A percentile compares a stretch with the other conserved stretches of the same genome.
These are phyloP conservation scores for Peromyscus californicus DNA, from an alignment of 2,113 vertebrate species.

Conservation along the genomic window DNA sequence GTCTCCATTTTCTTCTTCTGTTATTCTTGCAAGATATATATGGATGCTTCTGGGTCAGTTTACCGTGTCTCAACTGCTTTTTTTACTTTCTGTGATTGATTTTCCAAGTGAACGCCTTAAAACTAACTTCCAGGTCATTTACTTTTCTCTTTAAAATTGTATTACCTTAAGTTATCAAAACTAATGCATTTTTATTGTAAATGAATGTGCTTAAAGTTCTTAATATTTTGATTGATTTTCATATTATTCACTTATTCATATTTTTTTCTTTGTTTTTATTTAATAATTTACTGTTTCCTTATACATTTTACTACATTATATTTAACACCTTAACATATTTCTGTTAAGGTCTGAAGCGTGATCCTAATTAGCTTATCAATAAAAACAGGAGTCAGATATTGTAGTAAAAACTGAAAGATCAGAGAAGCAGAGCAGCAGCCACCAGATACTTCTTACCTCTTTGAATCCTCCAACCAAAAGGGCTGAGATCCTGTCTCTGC, in stretches of 20 bases:
- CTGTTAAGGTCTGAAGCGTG: background rate
- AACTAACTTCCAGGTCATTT: slow-evolving; percentile 13
- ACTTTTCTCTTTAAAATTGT: slow-evolving; percentile 25
- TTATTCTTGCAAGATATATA: slow-evolving; percentile 26
- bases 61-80: background rate
- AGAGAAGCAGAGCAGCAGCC: too few species aligned
- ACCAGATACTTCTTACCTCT: too few species aligned
- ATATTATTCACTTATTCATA: slow-evolving; percentile 37
- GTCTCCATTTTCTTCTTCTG: slow-evolving; percentile 24
- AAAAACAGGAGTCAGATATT: too few species aligned
- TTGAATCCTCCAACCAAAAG: too few species aligned
- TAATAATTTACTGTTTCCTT: background rate
- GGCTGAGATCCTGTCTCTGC: too few species aligned
- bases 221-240: slow-evolving; percentile 45
- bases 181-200: slow-evolving; percentile 12
- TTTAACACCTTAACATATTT: slow-evolving; percentile 2
- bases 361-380: too few species aligned
- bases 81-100: background rate
- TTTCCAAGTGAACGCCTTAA: slow-evolving; percentile 26
- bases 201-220: slow-evolving; percentile 38
- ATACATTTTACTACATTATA: background rate
- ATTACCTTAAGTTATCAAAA: background rate
- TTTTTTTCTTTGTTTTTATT: slow-evolving; percentile 19
- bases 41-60: slow-evolving; percentile 34
- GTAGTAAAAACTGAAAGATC: too few species aligned